Percentiles rank a stretch among this genome's conserved stretches.
Evolutionary conservation across 2,888 invertebrate species (phyloP).

Genomic region (Hyppa rectilinea): DNA sequence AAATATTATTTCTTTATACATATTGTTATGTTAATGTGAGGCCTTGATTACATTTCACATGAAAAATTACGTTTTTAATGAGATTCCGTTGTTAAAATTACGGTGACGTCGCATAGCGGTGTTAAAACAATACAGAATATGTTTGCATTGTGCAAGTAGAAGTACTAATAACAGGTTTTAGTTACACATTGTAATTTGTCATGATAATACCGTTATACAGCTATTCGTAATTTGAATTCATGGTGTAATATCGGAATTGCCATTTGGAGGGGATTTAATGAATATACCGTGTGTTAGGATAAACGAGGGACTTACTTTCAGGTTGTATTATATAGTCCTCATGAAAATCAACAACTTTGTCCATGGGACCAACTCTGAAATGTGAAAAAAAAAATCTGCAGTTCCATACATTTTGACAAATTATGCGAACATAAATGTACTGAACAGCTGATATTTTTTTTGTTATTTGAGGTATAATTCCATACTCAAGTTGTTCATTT

Average conservation of each 20-base stretch:
- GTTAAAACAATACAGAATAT: slow-evolving; percentile 55
- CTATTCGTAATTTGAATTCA: slow-evolving; percentile 37
- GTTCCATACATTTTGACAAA: no score
- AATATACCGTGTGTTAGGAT: no score
- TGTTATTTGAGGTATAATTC: no score
- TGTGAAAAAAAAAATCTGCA: no score
- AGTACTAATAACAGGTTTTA: slow-evolving; percentile 29
- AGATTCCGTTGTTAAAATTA: slow-evolving; percentile 63
- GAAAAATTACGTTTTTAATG: slow-evolving; percentile 54
- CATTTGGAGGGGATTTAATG: slow-evolving; percentile 4
- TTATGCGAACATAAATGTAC: no score
- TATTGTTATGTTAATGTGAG: slow-evolving; percentile 53
- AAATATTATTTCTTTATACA: slow-evolving; percentile 40
- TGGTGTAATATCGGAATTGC: slow-evolving; percentile 28
- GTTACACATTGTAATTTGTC: slow-evolving; percentile 39
- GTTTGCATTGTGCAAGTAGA: slow-evolving; percentile 41
- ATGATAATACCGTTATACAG: slow-evolving; percentile 39
- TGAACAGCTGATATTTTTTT: no score
- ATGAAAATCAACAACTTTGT: no score
- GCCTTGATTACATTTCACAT: slow-evolving; percentile 57
- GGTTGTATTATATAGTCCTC: no score
- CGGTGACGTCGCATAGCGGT: slow-evolving; percentile 38
- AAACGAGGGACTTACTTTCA: no score
- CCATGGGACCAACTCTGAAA: no score
- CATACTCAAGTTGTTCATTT: no score